phyloP scores from a whole-genome alignment of 2,888 invertebrate species.

The Ochropleura plecta region DNA sequence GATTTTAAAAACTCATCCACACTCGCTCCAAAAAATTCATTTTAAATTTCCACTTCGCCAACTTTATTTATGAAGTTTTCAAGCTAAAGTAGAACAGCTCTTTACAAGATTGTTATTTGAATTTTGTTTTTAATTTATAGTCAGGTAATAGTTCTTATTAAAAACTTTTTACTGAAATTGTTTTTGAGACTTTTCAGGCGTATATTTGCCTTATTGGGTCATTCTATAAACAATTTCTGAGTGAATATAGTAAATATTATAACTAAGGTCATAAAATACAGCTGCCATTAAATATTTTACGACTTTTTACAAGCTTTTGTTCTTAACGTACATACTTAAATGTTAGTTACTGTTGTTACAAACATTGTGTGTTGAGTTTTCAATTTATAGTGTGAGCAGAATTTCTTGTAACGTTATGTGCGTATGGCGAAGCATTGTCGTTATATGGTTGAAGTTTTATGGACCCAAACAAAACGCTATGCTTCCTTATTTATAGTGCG shows the following conservation, averaged over 20 bases:
- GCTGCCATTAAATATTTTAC: conserved; percentile 46
- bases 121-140: conserved; percentile 45
- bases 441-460: no score
- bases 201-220: background rate
- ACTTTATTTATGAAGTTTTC: conserved; percentile 59
- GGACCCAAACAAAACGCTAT: no score
- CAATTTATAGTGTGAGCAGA: conserved; percentile 4
- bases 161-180: conserved; percentile 9
- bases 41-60: conserved; percentile 49
- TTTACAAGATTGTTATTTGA: conserved; percentile 50
- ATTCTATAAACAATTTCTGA: conserved; percentile 16
- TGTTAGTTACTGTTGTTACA: conserved; percentile 16
- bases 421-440: no score
- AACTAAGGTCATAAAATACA: conserved; percentile 34
- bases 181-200: background rate
- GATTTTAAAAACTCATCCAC: conserved; percentile 47
- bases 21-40: conserved; percentile 48
- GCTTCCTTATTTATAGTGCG: no score
- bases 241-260: conserved; percentile 10
- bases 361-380: background rate
- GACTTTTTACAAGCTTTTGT: conserved; percentile 40
- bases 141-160: conserved; percentile 16
- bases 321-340: conserved; percentile 20
- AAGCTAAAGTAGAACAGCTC: conserved; percentile 45
- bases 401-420: background rate